Conservation (phyloP, 2,113 vertebrate genomes). For the Rhinoderma darwinii region DNA sequence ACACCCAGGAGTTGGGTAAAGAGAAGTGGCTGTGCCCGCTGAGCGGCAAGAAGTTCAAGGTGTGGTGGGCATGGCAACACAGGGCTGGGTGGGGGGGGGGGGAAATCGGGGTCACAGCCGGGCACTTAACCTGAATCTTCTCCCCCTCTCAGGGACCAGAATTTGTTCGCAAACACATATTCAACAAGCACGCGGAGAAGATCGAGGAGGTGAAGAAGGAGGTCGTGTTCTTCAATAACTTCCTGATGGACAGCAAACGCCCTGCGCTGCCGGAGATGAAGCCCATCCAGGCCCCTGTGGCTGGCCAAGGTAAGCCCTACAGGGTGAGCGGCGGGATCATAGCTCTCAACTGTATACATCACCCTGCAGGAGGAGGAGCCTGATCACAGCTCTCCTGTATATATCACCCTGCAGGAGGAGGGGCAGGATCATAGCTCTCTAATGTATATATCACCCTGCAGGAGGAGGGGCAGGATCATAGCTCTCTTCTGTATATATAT, state of each 20-base stretch:
- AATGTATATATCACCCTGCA: neutral
- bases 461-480: neutral
- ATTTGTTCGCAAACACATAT: slow-evolving; percentile 92
- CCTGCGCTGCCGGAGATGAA: slow-evolving; percentile 88
- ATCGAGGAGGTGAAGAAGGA: slow-evolving; percentile 94
- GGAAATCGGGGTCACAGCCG: neutral
- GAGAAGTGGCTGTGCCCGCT: slow-evolving; percentile 95
- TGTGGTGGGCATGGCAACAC: slow-evolving; percentile 75
- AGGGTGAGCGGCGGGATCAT: too few relatives aligned
- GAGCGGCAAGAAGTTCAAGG: slow-evolving; percentile 97
- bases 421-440: neutral
- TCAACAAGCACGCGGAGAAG: slow-evolving; percentile 92
- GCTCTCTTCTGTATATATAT: neutral
- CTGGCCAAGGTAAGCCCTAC: slow-evolving; percentile 78
- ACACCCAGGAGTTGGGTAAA: slow-evolving; percentile 93
- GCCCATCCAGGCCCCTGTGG: slow-evolving; percentile 78
- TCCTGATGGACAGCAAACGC: slow-evolving; percentile 89
- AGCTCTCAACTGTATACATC: neutral
- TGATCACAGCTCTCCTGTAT: neutral
- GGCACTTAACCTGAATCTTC: neutral
- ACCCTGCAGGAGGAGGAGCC: neutral
- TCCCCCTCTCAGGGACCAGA: slow-evolving; percentile 80
- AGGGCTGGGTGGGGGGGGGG: neutral
- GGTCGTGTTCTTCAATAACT: slow-evolving; percentile 90
- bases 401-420: neutral